Evolutionary conservation across 2,888 invertebrate genomes (phyloP), one percentile per base, ranked within the genome.

Genomic region (Torymus texanus): DNA sequence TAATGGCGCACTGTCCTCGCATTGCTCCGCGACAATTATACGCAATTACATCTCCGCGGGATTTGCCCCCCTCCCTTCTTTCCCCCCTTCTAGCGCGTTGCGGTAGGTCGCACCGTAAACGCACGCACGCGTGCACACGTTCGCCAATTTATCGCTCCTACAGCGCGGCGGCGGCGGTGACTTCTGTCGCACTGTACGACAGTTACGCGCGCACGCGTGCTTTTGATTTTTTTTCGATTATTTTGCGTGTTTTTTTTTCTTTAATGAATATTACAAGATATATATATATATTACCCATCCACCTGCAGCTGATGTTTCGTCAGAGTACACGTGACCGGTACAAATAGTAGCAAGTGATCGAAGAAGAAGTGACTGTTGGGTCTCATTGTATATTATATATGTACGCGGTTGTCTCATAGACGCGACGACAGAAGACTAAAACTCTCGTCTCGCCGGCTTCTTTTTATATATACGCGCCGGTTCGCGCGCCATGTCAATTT

Each of bases 1-100:
- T 90, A 90, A 90, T 90, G 90, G 89, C 86, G 88, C 87, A 87
- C 87, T 87, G 89, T 88, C 89, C 88, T 89, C 90, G 90, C 90
- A 90, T 90, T 89, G 87, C 89, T 89, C 82, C 81, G 86, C 86
- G 88, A 90, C 90, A 90, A 90, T 90, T 90, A 90, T 89, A 89
- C 88, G 88, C 90, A 88, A 90, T 90, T 90, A 90, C 85, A 84
- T 86, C 86, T 84, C 83, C 84, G 62, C 84, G 84, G 80, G 72
- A 59, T 68, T 63, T 13, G 16, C 62, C 61, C 29, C 62, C 18
- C 58, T 59, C 74, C 71, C 59, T 62, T 74, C 61, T 51, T 79
- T 79, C 77, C 73, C 67, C 68, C 21, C 50, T 63, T 18, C 75
- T 16, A 53, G 16, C n/a, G 66, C 66, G 55, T 76, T 72, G 79